Percentiles rank a stretch among this genome's conserved stretches.
Conservation (phyloP, 1,140 invertebrate species). For the Hydropsyche tenuis region DNA sequence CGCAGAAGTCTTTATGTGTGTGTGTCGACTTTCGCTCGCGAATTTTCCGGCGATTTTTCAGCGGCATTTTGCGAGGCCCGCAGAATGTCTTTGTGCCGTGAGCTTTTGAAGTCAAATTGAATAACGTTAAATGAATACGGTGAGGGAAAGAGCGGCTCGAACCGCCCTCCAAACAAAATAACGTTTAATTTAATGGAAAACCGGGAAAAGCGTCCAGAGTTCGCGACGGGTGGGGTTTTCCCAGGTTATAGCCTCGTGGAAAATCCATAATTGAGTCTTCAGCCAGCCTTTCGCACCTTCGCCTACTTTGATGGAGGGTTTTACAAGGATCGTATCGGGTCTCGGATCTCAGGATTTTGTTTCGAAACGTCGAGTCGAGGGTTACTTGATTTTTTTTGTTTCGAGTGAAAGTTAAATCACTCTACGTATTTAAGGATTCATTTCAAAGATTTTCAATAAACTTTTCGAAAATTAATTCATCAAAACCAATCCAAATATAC, state of each 20-base stretch:
- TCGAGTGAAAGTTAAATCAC: too few species aligned
- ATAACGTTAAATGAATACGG: conserved; percentile 20
- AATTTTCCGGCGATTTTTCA: background rate
- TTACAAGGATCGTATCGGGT: too few species aligned
- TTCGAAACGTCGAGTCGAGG: too few species aligned
- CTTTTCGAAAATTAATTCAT: too few species aligned
- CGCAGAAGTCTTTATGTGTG: too few species aligned
- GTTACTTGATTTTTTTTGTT: too few species aligned
- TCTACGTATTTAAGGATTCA: too few species aligned
- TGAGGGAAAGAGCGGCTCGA: background rate
- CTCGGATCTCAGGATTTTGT: too few species aligned
- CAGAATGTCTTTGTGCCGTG: conserved; percentile 22
- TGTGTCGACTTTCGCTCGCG: too few species aligned
- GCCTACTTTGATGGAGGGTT: background rate
- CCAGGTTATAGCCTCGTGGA: background rate
- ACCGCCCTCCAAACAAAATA: conserved; percentile 13
- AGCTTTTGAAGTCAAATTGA: conserved; percentile 27
- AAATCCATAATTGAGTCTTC: conserved; percentile 26
- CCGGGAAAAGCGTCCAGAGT: background rate
- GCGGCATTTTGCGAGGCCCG: background rate
- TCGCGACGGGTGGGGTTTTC: background rate
- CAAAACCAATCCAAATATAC: too few species aligned
- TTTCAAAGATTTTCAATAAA: too few species aligned
- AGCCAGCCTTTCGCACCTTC: background rate
- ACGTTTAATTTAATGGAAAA: conserved; percentile 29